These are phyloP conservation scores for Rhynchonema sp. DNA, from an alignment of 2,888 invertebrate genomes.

Conservation along the genomic window DNA sequence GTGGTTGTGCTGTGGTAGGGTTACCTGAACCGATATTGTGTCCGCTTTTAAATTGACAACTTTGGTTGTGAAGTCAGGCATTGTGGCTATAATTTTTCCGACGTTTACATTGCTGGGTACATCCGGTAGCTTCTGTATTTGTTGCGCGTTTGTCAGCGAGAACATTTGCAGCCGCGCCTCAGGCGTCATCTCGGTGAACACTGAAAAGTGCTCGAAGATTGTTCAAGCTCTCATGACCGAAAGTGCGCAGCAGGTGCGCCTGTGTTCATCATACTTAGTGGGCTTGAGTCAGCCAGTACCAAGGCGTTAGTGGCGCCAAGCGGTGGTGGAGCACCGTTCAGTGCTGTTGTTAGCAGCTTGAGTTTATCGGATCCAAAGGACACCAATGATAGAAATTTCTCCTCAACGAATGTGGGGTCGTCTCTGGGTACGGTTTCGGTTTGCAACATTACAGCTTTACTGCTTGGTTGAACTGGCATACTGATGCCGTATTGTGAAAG, in stretches of 20 bases:
- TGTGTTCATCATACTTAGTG: too few relatives aligned
- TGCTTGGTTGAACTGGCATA: too few relatives aligned
- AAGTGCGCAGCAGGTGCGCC: too few relatives aligned
- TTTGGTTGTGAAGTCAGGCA: neutral
- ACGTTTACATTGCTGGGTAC: neutral
- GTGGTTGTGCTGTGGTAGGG: neutral
- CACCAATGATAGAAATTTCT: neutral
- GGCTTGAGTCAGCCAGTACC: too few relatives aligned
- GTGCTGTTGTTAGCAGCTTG: neutral
- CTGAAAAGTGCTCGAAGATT: too few relatives aligned
- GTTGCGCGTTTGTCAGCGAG: neutral
- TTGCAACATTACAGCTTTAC: too few relatives aligned
- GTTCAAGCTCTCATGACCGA: too few relatives aligned
- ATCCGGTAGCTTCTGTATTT: neutral
- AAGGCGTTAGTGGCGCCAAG: neutral
- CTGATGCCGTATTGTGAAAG: neutral
- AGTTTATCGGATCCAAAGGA: neutral
- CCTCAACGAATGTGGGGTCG: too few relatives aligned
- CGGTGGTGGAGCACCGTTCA: neutral
- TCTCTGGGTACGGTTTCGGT: too few relatives aligned
- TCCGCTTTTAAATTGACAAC: neutral
- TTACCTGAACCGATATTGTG: neutral
- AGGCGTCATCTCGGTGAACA: neutral
- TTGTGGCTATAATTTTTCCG: neutral
- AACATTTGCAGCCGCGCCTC: neutral